A percentile compares a stretch with the other conserved stretches of the same genome.
These are phyloP conservation scores for Microplitis manilae DNA, from an alignment of 2,888 invertebrate genomes.

Conservation along the genomic window DNA sequence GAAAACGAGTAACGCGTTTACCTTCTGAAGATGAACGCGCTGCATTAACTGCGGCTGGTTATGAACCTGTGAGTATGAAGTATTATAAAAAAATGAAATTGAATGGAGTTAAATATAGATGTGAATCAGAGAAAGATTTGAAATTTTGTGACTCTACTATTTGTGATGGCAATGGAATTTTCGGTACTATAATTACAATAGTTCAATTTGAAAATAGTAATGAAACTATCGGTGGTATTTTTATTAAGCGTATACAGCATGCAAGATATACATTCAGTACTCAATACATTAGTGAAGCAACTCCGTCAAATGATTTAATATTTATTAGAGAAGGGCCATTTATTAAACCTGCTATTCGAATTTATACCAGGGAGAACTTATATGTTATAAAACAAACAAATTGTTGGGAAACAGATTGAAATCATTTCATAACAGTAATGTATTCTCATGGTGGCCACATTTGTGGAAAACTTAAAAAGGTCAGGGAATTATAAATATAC, in stretches of 20 bases:
- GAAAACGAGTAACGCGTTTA: background rate
- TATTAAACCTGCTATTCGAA: conserved; percentile 3
- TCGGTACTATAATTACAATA: conserved; percentile 9
- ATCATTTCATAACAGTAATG: too few species aligned
- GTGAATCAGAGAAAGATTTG: background rate
- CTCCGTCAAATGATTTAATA: background rate
- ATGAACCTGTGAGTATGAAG: background rate
- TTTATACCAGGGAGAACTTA: background rate
- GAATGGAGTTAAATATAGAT: background rate
- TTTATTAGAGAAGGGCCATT: background rate
- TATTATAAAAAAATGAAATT: conserved; percentile 13
- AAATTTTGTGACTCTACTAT: conserved; percentile 17
- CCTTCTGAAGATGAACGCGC: background rate
- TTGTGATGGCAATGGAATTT: background rate
- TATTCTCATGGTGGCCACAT: too few species aligned
- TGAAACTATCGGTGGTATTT: background rate
- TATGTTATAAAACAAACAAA: conserved; percentile 14
- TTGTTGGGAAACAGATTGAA: conserved; percentile 23
- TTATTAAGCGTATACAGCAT: background rate
- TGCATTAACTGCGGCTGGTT: background rate
- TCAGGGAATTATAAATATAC: too few species aligned
- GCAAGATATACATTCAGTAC: background rate
- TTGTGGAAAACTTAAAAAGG: too few species aligned
- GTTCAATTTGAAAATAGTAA: conserved; percentile 5
- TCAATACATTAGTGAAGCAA: background rate